Conservation (phyloP, 2,797 vertebrate species). For the Acipenser ruthenus region DNA sequence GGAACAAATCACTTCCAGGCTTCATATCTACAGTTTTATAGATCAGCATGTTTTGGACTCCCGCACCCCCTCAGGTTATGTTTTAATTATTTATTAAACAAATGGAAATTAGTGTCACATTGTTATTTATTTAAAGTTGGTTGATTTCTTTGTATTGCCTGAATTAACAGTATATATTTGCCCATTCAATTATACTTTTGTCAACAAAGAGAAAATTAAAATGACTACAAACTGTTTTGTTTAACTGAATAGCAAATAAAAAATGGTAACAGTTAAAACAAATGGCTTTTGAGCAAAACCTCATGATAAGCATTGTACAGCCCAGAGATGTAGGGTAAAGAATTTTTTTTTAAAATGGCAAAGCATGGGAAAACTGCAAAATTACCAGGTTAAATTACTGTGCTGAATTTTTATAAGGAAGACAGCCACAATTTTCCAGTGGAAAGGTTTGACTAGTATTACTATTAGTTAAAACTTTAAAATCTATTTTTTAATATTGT, state of each 20-base stretch:
- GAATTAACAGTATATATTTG: too few relatives aligned
- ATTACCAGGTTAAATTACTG: too few relatives aligned
- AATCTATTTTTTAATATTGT: background rate
- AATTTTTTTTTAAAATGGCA: too few relatives aligned
- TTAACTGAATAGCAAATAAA: too few relatives aligned
- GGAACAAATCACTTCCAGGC: conserved; percentile 54
- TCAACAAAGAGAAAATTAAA: too few relatives aligned
- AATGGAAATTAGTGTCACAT: conserved; percentile 26
- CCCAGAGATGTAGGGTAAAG: too few relatives aligned
- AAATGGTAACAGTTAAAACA: too few relatives aligned
- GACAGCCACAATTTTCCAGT: background rate
- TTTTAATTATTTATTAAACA: conserved; percentile 40
- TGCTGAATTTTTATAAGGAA: background rate
- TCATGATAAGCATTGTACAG: too few relatives aligned
- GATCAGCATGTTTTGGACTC: conserved; percentile 36
- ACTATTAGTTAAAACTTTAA: background rate
- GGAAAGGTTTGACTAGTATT: background rate
- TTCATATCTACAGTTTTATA: conserved; percentile 58
- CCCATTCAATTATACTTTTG: too few relatives aligned
- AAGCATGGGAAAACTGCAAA: too few relatives aligned
- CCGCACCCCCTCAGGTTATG: conserved; percentile 22
- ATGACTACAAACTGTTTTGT: too few relatives aligned
- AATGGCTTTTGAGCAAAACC: too few relatives aligned
- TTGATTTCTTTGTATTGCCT: conserved; percentile 13
- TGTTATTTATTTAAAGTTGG: conserved; percentile 16